These are phyloP conservation scores for Drosophila subpulchrella DNA, from an alignment of 1,140 invertebrate species.

Conservation along the genomic window DNA sequence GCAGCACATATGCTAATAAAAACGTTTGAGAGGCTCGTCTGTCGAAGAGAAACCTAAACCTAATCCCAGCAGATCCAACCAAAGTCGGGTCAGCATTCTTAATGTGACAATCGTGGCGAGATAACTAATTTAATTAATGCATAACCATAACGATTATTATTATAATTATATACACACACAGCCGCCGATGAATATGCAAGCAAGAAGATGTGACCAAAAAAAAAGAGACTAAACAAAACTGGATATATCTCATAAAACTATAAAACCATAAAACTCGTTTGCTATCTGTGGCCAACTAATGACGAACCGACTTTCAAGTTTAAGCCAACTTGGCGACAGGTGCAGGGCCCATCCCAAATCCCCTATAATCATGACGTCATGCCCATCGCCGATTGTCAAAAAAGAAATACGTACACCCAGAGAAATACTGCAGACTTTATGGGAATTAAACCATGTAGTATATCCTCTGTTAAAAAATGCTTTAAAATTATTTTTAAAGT, in stretches of 20 bases:
- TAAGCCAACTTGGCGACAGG: conserved; percentile 38
- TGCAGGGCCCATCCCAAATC: conserved; percentile 36
- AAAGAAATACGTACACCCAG: conserved; percentile 8
- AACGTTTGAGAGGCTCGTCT: conserved; percentile 39
- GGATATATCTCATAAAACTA: conserved; percentile 20
- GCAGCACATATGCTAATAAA: conserved; percentile 21
- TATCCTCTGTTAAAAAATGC: too few species aligned
- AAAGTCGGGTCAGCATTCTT: conserved; percentile 43
- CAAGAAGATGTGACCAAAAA: conserved; percentile 16
- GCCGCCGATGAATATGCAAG: conserved; percentile 25
- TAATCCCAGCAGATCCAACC: conserved; percentile 35
- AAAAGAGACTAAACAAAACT: conserved; percentile 8
- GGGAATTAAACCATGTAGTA: background rate
- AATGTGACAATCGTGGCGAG: conserved; percentile 76
- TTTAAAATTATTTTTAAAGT: too few species aligned
- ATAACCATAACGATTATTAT: conserved; percentile 76
- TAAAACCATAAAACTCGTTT: conserved; percentile 51
- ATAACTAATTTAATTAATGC: conserved; percentile 80
- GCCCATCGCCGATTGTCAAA: conserved; percentile 8
- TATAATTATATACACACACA: conserved; percentile 30
- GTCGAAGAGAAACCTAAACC: conserved; percentile 6
- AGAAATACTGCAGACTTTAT: background rate
- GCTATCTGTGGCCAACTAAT: conserved; percentile 33
- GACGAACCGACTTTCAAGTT: conserved; percentile 44
- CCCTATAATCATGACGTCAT: conserved; percentile 38